Evolutionary conservation across 1,140 invertebrate species (phyloP).

Genomic region (Adelges cooleyi): DNA sequence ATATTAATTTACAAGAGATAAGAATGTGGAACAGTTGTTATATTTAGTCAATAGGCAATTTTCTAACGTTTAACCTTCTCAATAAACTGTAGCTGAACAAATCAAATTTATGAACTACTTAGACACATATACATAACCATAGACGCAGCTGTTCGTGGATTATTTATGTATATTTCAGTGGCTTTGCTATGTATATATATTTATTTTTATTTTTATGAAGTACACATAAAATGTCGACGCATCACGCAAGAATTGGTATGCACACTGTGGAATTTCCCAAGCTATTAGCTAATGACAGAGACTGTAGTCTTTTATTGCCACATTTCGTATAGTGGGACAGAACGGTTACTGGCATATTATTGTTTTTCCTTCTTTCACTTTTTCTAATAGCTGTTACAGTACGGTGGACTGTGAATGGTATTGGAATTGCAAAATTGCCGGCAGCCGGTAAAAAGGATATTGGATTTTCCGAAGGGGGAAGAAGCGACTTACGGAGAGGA

Average conservation of each 20-base stretch:
- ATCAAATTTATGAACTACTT: too few species aligned
- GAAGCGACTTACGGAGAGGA: background rate
- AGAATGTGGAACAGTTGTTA: too few species aligned
- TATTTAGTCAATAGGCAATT: too few species aligned
- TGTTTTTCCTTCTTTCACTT: background rate
- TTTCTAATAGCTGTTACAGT: background rate
- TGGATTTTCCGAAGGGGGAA: background rate
- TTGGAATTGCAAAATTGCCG: background rate
- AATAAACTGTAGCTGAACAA: too few species aligned
- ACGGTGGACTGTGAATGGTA: background rate
- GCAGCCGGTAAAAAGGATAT: background rate
- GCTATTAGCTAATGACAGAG: conserved; percentile 1
- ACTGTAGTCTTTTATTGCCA: background rate
- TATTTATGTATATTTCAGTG: too few species aligned
- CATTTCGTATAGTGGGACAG: background rate
- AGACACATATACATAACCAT: too few species aligned
- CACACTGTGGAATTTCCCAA: background rate
- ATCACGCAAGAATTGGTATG: conserved; percentile 13
- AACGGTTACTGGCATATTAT: background rate
- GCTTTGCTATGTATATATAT: too few species aligned
- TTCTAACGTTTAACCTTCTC: too few species aligned
- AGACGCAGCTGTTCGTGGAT: too few species aligned
- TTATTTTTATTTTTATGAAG: too few species aligned
- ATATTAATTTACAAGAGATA: too few species aligned
- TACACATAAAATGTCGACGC: too few species aligned